A percentile compares a stretch with the other conserved stretches of the same genome.
phyloP scores from a whole-genome alignment of 1,140 invertebrate genomes.

The Drosophila paulistorum region DNA sequence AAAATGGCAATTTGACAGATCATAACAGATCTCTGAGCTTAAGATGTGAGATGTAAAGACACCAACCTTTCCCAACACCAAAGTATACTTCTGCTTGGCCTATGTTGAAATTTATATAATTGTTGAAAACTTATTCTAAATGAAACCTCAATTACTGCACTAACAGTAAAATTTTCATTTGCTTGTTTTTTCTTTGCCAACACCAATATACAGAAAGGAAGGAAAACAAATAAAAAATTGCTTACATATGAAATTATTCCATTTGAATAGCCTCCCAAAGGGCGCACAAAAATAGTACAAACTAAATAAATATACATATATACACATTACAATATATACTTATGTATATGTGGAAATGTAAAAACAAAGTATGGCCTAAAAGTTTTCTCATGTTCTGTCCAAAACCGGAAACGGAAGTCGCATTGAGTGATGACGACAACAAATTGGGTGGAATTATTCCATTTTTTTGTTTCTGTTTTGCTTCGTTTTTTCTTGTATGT shows the following conservation, averaged over 20 bases:
- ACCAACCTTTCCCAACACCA: no score
- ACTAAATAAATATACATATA: slow-evolving; percentile 1
- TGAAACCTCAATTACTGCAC: background rate
- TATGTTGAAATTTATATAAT: background rate
- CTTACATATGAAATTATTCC: slow-evolving; percentile 63
- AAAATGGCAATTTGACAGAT: no score
- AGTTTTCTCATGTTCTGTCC: slow-evolving; percentile 71
- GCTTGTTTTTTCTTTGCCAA: background rate
- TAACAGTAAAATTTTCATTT: background rate
- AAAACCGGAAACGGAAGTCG: slow-evolving; percentile 64
- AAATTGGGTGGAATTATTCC: slow-evolving; percentile 60
- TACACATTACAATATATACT: background rate
- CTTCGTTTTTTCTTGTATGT: slow-evolving; percentile 22
- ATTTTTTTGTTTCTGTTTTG: background rate
- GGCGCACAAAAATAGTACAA: slow-evolving; percentile 11
- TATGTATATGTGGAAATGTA: slow-evolving; percentile 38
- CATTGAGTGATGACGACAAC: slow-evolving; percentile 49
- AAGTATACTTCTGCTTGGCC: no score
- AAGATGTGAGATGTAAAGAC: no score
- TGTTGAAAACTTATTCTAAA: background rate
- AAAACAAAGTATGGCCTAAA: slow-evolving; percentile 58
- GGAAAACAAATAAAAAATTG: slow-evolving; percentile 39
- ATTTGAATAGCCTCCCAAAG: slow-evolving; percentile 37
- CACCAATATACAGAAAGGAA: slow-evolving; percentile 8
- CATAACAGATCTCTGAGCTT: no score